phyloP scores from a whole-genome alignment of 1,140 invertebrate genomes.

The Lucilia sericata region DNA sequence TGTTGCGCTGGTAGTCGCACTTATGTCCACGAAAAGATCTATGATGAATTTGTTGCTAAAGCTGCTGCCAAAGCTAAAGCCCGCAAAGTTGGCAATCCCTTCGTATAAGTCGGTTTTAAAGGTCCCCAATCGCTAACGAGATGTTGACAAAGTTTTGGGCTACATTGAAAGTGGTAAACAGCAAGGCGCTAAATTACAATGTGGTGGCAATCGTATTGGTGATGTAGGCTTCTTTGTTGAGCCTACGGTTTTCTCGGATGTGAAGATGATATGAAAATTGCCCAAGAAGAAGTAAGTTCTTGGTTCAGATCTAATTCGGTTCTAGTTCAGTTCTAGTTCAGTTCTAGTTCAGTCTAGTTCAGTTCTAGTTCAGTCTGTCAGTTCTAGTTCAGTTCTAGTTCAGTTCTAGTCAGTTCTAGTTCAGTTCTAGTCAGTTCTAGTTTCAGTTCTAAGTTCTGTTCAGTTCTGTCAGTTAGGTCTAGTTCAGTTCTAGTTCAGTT shows the following conservation, averaged over 20 bases:
- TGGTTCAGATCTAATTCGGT: no score
- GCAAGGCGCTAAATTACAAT: conserved; percentile 83
- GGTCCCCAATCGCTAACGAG: conserved; percentile 87
- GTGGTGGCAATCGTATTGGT: conserved; percentile 79
- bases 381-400: no score
- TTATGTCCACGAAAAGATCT: conserved; percentile 89
- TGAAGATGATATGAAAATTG: conserved; percentile 89
- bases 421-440: no score
- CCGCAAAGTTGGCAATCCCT: conserved; percentile 86
- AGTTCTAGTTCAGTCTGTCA: no score
- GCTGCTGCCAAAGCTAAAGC: conserved; percentile 76
- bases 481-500: no score
- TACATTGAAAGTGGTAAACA: conserved; percentile 83
- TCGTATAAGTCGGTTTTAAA: conserved; percentile 74
- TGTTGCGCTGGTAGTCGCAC: conserved; percentile 93
- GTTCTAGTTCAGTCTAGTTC: no score
- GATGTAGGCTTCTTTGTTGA: conserved; percentile 85
- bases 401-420: no score
- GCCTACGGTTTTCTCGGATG: conserved; percentile 91
- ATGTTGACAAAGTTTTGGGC: conserved; percentile 83
- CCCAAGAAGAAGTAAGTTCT: conserved; percentile 79
- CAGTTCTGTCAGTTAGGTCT: no score
- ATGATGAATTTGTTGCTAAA: conserved; percentile 87
- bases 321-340: no score
- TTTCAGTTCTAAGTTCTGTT: no score